Conservation (phyloP, 2,797 vertebrate genomes). For the Erethizon dorsatum region DNA sequence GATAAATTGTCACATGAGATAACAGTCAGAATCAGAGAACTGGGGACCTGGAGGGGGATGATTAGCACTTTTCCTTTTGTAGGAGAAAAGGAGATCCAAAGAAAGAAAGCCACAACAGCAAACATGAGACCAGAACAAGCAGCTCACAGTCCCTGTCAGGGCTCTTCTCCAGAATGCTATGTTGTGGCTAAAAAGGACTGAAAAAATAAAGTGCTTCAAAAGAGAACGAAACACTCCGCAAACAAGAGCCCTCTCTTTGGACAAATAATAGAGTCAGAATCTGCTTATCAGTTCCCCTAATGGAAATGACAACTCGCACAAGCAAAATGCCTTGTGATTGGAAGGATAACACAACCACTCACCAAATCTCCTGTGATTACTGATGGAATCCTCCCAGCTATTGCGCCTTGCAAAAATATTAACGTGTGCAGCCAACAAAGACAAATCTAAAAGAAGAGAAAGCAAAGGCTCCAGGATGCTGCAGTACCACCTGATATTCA, state of each 20-base stretch:
- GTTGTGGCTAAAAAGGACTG: neutral
- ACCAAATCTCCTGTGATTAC: constrained; percentile 20
- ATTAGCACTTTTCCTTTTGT: neutral
- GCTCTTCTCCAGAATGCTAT: neutral
- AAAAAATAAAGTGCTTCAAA: constrained; percentile 48
- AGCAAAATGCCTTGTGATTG: constrained; percentile 33
- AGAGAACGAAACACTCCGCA: neutral
- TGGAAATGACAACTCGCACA: constrained; percentile 46
- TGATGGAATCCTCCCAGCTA: constrained; percentile 65
- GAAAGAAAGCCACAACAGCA: neutral
- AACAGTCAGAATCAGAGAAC: neutral
- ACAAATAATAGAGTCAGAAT: constrained; percentile 66
- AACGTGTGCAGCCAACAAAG: constrained; percentile 20
- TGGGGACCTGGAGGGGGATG: neutral
- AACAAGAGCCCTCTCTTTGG: constrained; percentile 16
- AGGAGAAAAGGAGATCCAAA: neutral
- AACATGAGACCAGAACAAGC: neutral
- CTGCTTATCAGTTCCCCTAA: constrained; percentile 34
- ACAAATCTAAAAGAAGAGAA: constrained; percentile 45
- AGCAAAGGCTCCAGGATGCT: neutral
- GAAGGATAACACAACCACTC: constrained; percentile 5
- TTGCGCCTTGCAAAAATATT: constrained; percentile 29
- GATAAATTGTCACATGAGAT: neutral
- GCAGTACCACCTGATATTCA: neutral
- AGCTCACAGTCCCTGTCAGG: neutral